Base-by-base conservation (phyloP, 2,113 vertebrate species). In the Anoura caudifer region DNA sequence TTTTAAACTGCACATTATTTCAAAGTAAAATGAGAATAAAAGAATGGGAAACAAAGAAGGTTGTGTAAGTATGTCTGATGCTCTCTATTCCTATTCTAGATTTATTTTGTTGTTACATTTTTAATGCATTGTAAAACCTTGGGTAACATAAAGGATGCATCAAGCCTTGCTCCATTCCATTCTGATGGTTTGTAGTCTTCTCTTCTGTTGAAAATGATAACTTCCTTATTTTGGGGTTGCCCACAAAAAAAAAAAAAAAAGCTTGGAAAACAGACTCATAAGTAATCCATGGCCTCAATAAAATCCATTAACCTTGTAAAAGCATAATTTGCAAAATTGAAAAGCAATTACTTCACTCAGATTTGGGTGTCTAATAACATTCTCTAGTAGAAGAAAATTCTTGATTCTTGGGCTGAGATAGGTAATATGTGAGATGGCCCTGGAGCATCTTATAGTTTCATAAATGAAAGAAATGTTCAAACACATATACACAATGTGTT, bases 71-170 rank as follows among this genome's bases (percentile, higher is more conserved):
- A n/a, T 84, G 13, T 56, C n/a, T 52, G 45, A 47, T 4, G 89
- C 4, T 87, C 77, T 96, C 0, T 85, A 56, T 91, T 56, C 70
- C 59, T 38, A 31, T 2, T 5, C 7, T 91, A 89, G 3, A 84
- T 97, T 89, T 90, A 56, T 56, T 59, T 36, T 76, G 47, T 15
- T 97, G 17, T 45, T 86, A 47, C 0, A 61, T 75, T 90, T 91
- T 91, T 93, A 63, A 26, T 54, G 77, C 63, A 87, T 28, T 87
- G 36, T 86, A 94, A 98, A 96, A 33, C 7, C 56, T 87, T 85
- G 61, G 54, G 38, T 56, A 83, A 45, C 61, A 90, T 41, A 41
- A 96, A 47, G n/a, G 26, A 95, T 72, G 38, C 12, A 95, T 94
- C 52, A 93, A 93, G 56, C 0, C 33, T n/a, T 5, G 14, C 20